A percentile compares a stretch with the other conserved stretches of the same genome.
These are phyloP conservation scores for Sarcoramphus papa DNA, from an alignment of 2,797 vertebrate species.

Conservation along the genomic window DNA sequence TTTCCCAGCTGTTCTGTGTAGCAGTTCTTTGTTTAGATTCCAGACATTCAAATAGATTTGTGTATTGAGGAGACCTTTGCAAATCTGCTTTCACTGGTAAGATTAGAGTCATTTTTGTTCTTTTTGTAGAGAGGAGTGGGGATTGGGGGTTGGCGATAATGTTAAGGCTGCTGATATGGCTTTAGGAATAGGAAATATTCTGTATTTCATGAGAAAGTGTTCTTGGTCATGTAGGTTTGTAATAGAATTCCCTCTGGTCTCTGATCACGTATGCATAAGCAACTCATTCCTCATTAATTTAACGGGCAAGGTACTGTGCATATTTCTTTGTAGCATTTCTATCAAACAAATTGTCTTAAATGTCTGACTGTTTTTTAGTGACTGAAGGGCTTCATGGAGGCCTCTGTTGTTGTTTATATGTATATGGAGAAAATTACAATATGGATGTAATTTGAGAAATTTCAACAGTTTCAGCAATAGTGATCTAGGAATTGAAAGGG, in stretches of 20 bases:
- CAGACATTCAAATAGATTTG: not conserved
- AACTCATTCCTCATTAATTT: conserved; percentile 14
- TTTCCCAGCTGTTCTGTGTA: not conserved
- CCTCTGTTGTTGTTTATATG: conserved; percentile 63
- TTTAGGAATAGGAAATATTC: not conserved
- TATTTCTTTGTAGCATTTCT: conserved; percentile 46
- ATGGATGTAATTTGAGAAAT: conserved; percentile 68
- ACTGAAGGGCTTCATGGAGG: conserved; percentile 57
- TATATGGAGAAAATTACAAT: conserved; percentile 67
- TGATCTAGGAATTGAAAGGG: conserved; percentile 60
- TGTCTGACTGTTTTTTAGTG: conserved; percentile 46
- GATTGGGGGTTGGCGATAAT: not conserved
- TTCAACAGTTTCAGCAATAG: conserved; percentile 57
- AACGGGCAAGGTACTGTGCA: not conserved
- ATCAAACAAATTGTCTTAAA: conserved; percentile 44
- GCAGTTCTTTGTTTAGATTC: not conserved
- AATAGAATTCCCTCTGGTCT: not conserved
- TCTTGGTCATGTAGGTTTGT: not conserved
- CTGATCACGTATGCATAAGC: not conserved
- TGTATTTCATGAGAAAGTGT: not conserved
- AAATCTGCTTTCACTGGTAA: not conserved
- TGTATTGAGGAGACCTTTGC: not conserved
- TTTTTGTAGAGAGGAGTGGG: not conserved
- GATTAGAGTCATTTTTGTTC: not conserved
- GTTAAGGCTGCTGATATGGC: not conserved